These are phyloP conservation scores for Prunella fulvescens DNA, from an alignment of 2,113 vertebrate species.

Conservation along the genomic window DNA sequence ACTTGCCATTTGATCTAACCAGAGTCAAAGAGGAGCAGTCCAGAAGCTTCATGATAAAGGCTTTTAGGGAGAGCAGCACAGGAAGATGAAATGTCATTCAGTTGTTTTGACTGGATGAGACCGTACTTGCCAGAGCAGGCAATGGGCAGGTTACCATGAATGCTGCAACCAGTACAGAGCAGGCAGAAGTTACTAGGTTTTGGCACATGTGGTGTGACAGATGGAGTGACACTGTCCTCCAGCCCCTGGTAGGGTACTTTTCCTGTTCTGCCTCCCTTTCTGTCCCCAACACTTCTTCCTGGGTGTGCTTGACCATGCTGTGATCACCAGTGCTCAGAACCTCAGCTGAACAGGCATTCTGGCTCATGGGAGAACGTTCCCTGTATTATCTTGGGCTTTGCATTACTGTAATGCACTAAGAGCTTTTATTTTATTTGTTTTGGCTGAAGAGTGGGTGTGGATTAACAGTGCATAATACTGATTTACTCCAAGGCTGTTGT, in stretches of 20 bases:
- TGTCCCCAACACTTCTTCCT: background rate
- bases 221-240: background rate
- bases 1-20: background rate
- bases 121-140: background rate
- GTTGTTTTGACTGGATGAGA: background rate
- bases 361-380: background rate
- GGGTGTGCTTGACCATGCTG: accelerated
- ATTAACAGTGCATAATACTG: constrained; percentile 14
- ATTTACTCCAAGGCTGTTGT: background rate
- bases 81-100: background rate
- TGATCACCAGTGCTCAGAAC: background rate
- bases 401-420: background rate
- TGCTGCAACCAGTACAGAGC: background rate
- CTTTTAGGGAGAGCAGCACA: background rate
- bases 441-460: background rate
- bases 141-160: background rate
- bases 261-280: background rate
- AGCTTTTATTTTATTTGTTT: constrained; percentile 36
- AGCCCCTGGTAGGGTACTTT: background rate
- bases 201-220: background rate
- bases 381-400: background rate
- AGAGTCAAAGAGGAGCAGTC: background rate
- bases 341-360: background rate
- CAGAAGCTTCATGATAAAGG: background rate
- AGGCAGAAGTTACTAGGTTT: background rate